These are phyloP conservation scores for Tiphia femorata DNA, from an alignment of 2,888 invertebrate species.

Conservation along the genomic window DNA sequence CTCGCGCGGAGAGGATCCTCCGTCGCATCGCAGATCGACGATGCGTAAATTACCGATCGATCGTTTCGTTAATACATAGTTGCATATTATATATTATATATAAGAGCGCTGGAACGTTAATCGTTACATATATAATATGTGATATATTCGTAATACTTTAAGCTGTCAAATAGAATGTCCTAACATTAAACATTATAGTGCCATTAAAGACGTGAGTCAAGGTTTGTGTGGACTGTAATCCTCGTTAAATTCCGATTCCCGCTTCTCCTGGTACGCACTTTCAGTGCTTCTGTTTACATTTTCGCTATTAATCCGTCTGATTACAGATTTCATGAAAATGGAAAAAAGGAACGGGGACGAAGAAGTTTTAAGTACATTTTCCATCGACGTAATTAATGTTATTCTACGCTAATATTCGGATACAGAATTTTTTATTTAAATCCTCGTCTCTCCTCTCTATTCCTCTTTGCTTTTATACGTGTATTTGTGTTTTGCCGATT, in stretches of 20 bases:
- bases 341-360: neutral
- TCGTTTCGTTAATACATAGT: conserved; percentile 56
- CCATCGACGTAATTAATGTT: too few relatives aligned
- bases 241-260: neutral
- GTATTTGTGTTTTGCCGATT: too few relatives aligned
- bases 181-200: conserved; percentile 64
- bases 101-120: conserved; percentile 38
- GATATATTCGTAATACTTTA: conserved; percentile 58
- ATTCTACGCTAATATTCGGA: too few relatives aligned
- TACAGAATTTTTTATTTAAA: neutral
- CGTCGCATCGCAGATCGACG: conserved; percentile 20
- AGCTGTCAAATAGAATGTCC: conserved; percentile 66
- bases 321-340: too few relatives aligned
- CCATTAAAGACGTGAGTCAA: conserved; percentile 45
- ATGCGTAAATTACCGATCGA: conserved; percentile 51
- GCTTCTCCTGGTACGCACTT: neutral
- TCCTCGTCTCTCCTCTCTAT: too few relatives aligned
- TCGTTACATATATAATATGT: conserved; percentile 53
- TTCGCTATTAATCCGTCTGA: neutral
- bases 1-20: neutral
- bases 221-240: neutral
- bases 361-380: neutral
- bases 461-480: too few relatives aligned
- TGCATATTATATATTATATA: conserved; percentile 55
- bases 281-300: neutral